Base-by-base conservation (phyloP, 2,113 vertebrate genomes). In the Onychostruthus taczanowskii region DNA sequence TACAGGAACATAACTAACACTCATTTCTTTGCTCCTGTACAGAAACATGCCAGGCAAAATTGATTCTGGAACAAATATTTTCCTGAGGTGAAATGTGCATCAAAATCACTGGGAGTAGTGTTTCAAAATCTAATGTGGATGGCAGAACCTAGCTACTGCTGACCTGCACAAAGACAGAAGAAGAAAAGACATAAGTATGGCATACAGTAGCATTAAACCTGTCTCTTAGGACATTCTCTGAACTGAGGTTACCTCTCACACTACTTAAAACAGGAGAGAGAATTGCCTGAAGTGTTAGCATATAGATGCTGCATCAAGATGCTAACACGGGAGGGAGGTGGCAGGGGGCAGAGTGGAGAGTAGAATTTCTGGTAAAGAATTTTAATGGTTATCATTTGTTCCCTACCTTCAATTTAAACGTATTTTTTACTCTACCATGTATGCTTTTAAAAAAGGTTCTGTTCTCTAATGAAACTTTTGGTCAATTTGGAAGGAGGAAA, bases 91-190 rank as follows among this genome's bases (percentile, higher is more conserved):
- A 72, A 92, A 87, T 22, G 20, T 7, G 11, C 62, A 49, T 92
- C 53, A 80, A 82, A 94, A 94, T 52, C 27, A 41, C 16, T 0
- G 0, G 37, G n/a, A 64, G 37, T 7, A 69, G 21, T 0, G 0
- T 77, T 79, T 93, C 43, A 81, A 85, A 96, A 93, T 41, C 43
- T 27, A 33, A 47, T 23, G 10, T 15, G 35, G 31, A 49, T 70
- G 47, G 55, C 56, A 94, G 43, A 73, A 83, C 20, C 39, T n/a
- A 73, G 82, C 50, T 62, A 10, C 50, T 55, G 20, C 30, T 30
- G 62, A 82, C 44, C 62, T 47, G 19, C 18, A 73, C 50, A 80
- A 62, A 92, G 78, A 33, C 50, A 67, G 12, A 31, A 63, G 72
- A 59, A 73, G 41, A 58, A 80, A 93, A 74, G 13, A 7, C 14